These are phyloP conservation scores for Prorops nasuta DNA, from an alignment of 1,140 invertebrate species.

Conservation along the genomic window DNA sequence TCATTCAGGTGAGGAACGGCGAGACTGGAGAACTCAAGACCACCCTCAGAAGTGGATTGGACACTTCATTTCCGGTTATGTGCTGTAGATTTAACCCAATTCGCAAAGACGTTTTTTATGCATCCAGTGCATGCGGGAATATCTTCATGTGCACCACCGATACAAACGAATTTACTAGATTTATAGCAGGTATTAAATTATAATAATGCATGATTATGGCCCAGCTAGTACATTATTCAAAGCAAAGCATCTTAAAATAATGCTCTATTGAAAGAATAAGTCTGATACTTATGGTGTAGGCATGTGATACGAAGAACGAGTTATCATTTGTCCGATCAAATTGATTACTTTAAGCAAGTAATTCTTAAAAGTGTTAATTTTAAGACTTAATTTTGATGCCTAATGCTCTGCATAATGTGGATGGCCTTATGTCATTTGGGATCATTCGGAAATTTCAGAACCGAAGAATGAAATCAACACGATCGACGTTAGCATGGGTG, in stretches of 20 bases:
- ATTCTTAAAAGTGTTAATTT: neutral
- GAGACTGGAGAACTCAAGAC: constrained; percentile 22
- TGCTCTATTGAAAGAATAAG: no score
- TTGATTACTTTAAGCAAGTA: no score
- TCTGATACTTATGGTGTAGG: no score
- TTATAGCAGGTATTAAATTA: constrained; percentile 24
- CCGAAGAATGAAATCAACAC: constrained; percentile 40
- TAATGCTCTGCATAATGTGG: no score
- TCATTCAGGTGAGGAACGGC: constrained; percentile 23
- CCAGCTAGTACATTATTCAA: neutral
- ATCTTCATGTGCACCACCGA: constrained; percentile 30
- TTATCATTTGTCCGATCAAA: no score
- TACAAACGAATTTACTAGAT: constrained; percentile 28
- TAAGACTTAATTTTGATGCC: no score
- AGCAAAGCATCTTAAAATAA: no score
- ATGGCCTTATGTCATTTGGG: no score
- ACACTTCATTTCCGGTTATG: constrained; percentile 28
- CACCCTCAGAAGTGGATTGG: constrained; percentile 23
- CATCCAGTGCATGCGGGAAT: constrained; percentile 32
- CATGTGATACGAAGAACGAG: no score
- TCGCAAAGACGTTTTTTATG: constrained; percentile 27
- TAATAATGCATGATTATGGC: neutral
- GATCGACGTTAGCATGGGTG: constrained; percentile 30
- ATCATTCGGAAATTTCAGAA: no score
- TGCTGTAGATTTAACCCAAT: constrained; percentile 37